phyloP scores from a whole-genome alignment of 2,888 invertebrate species.

The Epistrophella euchroma region DNA sequence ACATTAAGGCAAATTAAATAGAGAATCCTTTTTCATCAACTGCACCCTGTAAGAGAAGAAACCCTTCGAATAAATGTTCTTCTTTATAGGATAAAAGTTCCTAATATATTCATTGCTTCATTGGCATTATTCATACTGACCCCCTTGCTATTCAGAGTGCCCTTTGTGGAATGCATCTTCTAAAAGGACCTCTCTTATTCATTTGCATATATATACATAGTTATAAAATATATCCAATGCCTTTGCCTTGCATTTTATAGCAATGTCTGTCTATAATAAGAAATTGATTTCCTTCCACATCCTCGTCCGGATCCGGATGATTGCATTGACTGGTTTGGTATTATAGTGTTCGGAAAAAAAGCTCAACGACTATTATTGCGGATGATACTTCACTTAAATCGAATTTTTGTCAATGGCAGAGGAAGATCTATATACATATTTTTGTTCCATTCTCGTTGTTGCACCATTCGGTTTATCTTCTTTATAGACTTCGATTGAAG shows the following conservation, averaged over 20 bases:
- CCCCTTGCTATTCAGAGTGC: conserved; percentile 22
- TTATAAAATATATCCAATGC: conserved; percentile 7
- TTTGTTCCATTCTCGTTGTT: conserved; percentile 44
- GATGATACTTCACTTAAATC: conserved; percentile 66
- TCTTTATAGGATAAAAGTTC: conserved; percentile 13
- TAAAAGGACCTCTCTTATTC: conserved; percentile 10
- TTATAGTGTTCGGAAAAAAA: conserved; percentile 15
- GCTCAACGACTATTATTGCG: conserved; percentile 52
- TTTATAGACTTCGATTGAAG: neutral
- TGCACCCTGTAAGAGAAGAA: neutral
- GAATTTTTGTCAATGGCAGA: conserved; percentile 58
- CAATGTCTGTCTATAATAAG: conserved; percentile 21
- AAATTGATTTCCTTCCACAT: conserved; percentile 45
- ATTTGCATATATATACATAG: conserved; percentile 46
- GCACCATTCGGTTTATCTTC: conserved; percentile 38
- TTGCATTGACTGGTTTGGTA: conserved; percentile 32
- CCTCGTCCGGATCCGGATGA: conserved; percentile 18
- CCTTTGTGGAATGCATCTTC: conserved; percentile 46
- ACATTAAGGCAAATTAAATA: neutral
- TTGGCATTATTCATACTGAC: conserved; percentile 69
- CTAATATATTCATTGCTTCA: conserved; percentile 72
- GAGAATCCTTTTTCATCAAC: neutral
- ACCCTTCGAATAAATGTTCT: conserved; percentile 46
- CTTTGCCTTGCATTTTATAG: neutral
- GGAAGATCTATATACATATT: conserved; percentile 44